phyloP scores from a whole-genome alignment of 2,797 vertebrate species.

The Poecilia velifera region DNA sequence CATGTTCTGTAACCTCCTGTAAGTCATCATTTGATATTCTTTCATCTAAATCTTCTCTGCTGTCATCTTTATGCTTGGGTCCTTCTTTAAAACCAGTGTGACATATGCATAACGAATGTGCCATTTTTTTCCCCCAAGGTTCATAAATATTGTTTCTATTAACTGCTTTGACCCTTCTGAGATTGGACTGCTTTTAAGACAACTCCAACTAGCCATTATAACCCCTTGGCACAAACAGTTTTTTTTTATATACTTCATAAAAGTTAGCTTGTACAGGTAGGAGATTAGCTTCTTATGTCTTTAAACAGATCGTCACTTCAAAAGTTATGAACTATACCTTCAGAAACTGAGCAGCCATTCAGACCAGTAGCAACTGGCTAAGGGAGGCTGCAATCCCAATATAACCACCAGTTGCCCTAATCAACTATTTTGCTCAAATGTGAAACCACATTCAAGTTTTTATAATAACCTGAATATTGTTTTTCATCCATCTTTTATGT shows the following conservation, averaged over 20 bases:
- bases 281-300: not conserved
- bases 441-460: not conserved
- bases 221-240: not conserved
- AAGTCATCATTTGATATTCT: not conserved
- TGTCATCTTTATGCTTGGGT: not conserved
- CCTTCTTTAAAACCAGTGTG: not conserved
- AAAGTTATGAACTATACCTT: not conserved
- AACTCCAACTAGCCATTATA: not conserved
- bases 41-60: not conserved
- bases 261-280: not conserved
- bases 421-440: not conserved
- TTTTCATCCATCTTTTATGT: not conserved
- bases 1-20: not conserved
- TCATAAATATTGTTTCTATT: not conserved
- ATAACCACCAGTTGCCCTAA: not conserved
- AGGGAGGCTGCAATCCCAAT: conserved; percentile 6
- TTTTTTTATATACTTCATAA: not conserved
- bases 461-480: not conserved
- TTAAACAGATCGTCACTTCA: not conserved
- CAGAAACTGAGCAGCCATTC: not conserved
- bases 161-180: not conserved
- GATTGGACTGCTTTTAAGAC: not conserved
- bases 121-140: not conserved
- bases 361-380: conserved; percentile 28
- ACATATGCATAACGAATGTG: not conserved